Evolutionary conservation across 2,888 invertebrate species (phyloP), one percentile per base, ranked within the genome.

Genomic region (Netelia virgata): DNA sequence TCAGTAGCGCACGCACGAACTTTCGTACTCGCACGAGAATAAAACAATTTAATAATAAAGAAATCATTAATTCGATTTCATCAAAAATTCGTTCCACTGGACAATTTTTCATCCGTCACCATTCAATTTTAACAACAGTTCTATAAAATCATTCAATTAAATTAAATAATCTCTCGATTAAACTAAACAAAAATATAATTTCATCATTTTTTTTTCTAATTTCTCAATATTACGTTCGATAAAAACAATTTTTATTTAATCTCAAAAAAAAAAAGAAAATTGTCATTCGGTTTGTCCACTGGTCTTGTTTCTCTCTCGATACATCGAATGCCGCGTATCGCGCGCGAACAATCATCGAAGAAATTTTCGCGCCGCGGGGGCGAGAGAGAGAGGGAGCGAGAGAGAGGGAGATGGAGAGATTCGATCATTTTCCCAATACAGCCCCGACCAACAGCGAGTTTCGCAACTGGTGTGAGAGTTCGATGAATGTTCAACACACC

Each of bases 401-500:
- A 28, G 28, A 28, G 28, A 28, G 28, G 5, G 28, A 28, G 28
- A 28, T 28, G 28, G 28, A 28, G 28, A 28, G 63, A 76, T 79
- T 85, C 73, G 73, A 77, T 73, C 81, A 74, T 61, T 79, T 85
- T 61, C 28, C 69, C 70, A 76, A 68, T 73, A 53, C 53, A 5
- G 23, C 63, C 63, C 63, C 36, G 16, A 53, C 53, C 53, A 16
- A 53, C 53, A 53, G n/a, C 14, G 14, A 53, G 14, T 53, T 53
- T 53, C 53, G 53, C 53, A 16, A 14, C 53, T 16, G 53, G 28
- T 28, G 28, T 50, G 80, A 14, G 80, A 66, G 53, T 68, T 74
- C 74, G 75, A 80, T 73, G 80, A 84, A 80, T 84, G 68, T 50
- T 69, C 55, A 57, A 53, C 61, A 80, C 84, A 73, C 76, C 59